Evolutionary conservation across 1,140 invertebrate species (phyloP).

Genomic region (Theocolax elegans): DNA sequence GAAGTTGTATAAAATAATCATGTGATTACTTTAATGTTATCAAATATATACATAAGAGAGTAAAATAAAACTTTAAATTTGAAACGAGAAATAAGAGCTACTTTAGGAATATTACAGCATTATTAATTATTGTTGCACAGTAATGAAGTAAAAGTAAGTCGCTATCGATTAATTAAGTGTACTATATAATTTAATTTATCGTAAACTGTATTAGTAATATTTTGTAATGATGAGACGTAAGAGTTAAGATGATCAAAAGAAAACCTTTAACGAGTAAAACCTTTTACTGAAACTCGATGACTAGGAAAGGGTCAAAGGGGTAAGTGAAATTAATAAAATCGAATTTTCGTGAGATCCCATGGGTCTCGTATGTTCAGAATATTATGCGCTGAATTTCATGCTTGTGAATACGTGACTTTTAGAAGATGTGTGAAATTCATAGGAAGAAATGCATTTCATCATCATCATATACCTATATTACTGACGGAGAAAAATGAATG

Average conservation of each 20-base stretch:
- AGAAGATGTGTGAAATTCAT: conserved; percentile 17
- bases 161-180: background rate
- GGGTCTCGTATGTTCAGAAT: conserved; percentile 14
- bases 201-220: background rate
- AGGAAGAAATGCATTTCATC: too few relatives aligned
- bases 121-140: too few relatives aligned
- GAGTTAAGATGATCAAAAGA: conserved; percentile 29
- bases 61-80: too few relatives aligned
- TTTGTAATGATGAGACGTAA: background rate
- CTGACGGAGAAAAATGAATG: too few relatives aligned
- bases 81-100: too few relatives aligned
- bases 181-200: background rate
- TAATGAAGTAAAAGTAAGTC: too few relatives aligned
- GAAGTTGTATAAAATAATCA: too few relatives aligned
- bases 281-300: conserved; percentile 31
- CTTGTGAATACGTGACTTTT: conserved; percentile 24
- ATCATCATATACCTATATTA: too few relatives aligned
- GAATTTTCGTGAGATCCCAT: conserved; percentile 16
- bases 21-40: too few relatives aligned
- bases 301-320: conserved; percentile 31
- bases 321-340: conserved; percentile 35
- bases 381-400: conserved; percentile 30
- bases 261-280: conserved; percentile 15
- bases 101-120: too few relatives aligned
- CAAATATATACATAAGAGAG: too few relatives aligned